These are phyloP conservation scores for Drosophila parabipectinata DNA, from an alignment of 1,140 invertebrate species.

Conservation along the genomic window DNA sequence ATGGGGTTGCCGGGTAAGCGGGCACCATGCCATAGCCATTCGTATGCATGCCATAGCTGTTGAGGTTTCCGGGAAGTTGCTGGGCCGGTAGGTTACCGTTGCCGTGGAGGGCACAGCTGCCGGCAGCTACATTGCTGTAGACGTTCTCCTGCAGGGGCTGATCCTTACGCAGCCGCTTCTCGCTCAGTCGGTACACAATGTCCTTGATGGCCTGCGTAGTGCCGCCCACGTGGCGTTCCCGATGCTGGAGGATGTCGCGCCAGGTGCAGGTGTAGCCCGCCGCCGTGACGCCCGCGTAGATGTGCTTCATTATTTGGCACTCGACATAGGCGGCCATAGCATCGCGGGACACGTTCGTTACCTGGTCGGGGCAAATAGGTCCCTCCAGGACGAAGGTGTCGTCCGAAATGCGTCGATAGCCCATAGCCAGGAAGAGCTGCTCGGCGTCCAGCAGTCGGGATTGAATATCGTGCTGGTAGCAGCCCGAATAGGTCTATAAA, in stretches of 20 bases:
- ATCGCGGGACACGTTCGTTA: conserved; percentile 91
- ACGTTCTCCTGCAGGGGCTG: conserved; percentile 59
- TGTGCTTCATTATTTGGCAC: conserved; percentile 90
- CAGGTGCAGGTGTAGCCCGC: conserved; percentile 85
- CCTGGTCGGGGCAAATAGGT: conserved; percentile 91
- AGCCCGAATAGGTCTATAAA: conserved; percentile 91
- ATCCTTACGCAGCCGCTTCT: conserved; percentile 66
- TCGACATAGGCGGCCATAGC: conserved; percentile 95
- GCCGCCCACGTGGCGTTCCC: conserved; percentile 87
- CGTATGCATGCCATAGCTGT: conserved; percentile 56
- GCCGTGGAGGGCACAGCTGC: conserved; percentile 48
- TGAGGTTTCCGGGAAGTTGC: conserved; percentile 1
- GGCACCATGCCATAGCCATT: conserved; percentile 52
- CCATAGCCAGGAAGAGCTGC: conserved; percentile 91
- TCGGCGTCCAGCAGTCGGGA: conserved; percentile 90
- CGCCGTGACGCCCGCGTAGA: conserved; percentile 78
- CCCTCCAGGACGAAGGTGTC: conserved; percentile 87
- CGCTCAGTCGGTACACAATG: conserved; percentile 57
- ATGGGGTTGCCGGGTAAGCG: conserved; percentile 36
- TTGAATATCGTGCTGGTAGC: conserved; percentile 93
- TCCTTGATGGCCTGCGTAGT: conserved; percentile 71
- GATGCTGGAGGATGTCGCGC: conserved; percentile 88
- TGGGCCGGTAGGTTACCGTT: conserved; percentile 4
- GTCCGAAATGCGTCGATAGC: conserved; percentile 87
- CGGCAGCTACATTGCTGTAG: conserved; percentile 62